Evolutionary conservation across 2,888 invertebrate species (phyloP).

Genomic region (Melanotus villosus): DNA sequence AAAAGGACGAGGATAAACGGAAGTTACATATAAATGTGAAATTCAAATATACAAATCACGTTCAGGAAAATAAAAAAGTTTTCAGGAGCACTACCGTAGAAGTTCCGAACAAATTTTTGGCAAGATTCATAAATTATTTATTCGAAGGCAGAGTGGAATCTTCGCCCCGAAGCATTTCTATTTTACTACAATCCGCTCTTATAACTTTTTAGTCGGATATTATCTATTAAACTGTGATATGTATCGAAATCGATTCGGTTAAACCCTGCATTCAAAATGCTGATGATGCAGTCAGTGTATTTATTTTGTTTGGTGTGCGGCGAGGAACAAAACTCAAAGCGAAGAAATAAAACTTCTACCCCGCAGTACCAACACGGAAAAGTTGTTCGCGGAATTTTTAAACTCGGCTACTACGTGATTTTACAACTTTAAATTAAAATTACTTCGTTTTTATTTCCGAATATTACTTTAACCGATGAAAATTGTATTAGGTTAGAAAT

Average conservation of each 20-base stretch:
- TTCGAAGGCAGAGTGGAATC: constrained; percentile 16
- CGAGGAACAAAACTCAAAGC: constrained; percentile 25
- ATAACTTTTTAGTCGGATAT: constrained; percentile 20
- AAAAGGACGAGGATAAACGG: constrained; percentile 17
- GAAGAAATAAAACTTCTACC: constrained; percentile 37
- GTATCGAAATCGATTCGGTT: constrained; percentile 11
- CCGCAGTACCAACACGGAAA: constrained; percentile 31
- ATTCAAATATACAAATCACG: constrained; percentile 48
- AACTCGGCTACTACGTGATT: constrained; percentile 35
- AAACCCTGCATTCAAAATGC: constrained; percentile 15
- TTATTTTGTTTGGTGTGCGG: constrained; percentile 34
- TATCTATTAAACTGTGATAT: constrained; percentile 23
- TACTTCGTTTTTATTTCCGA: background rate
- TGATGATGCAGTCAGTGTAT: constrained; percentile 25
- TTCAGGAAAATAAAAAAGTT: constrained; percentile 45
- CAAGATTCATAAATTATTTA: constrained; percentile 44
- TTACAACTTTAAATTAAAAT: constrained; percentile 31
- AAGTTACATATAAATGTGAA: constrained; percentile 34
- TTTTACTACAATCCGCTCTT: constrained; percentile 30
- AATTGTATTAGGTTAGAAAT: too few relatives aligned
- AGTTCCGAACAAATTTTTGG: constrained; percentile 43
- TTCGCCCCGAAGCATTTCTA: constrained; percentile 4
- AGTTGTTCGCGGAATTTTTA: constrained; percentile 31
- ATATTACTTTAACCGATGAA: too few relatives aligned
- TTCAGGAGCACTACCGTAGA: constrained; percentile 28